Percentiles rank a stretch among this genome's conserved stretches.
phyloP scores from a whole-genome alignment of 2,113 vertebrate genomes.

The Podarcis raffonei region DNA sequence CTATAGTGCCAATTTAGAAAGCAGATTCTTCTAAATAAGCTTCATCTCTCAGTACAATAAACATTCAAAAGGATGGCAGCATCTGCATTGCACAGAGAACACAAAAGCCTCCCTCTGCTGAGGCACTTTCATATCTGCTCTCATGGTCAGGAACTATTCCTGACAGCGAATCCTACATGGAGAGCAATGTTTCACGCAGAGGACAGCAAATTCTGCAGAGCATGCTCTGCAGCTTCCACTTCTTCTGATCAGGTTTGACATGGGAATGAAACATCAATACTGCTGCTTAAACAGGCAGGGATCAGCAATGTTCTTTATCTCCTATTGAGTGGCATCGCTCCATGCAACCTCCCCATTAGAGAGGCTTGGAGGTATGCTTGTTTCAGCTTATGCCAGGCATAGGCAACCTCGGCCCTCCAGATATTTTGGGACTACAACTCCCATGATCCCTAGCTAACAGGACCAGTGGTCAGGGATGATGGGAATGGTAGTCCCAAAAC shows the following conservation, averaged over 20 bases:
- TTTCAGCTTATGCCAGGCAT: not conserved
- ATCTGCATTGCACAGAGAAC: not conserved
- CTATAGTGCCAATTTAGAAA: not conserved
- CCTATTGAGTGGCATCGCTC: fast-evolving
- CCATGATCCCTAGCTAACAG: too few species aligned
- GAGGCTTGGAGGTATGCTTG: not conserved
- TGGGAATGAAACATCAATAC: not conserved
- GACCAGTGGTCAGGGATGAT: too few species aligned
- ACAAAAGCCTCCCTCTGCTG: not conserved
- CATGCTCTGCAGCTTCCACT: not conserved
- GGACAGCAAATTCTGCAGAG: not conserved
- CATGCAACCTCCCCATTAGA: not conserved
- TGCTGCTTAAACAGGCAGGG: not conserved
- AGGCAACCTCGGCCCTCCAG: too few species aligned
- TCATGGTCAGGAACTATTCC: constrained; percentile 12
- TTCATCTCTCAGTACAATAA: not conserved
- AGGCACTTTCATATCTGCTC: constrained; percentile 24
- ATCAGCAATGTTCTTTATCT: not conserved
- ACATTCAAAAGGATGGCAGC: constrained; percentile 19
- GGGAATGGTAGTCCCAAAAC: too few species aligned
- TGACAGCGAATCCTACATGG: not conserved
- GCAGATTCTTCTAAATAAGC: not conserved
- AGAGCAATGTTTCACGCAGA: not conserved
- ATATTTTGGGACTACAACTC: too few species aligned
- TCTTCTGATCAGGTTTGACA: not conserved